These are phyloP conservation scores for Melanotaenia boesemani DNA, from an alignment of 2,797 vertebrate species.

Conservation along the genomic window DNA sequence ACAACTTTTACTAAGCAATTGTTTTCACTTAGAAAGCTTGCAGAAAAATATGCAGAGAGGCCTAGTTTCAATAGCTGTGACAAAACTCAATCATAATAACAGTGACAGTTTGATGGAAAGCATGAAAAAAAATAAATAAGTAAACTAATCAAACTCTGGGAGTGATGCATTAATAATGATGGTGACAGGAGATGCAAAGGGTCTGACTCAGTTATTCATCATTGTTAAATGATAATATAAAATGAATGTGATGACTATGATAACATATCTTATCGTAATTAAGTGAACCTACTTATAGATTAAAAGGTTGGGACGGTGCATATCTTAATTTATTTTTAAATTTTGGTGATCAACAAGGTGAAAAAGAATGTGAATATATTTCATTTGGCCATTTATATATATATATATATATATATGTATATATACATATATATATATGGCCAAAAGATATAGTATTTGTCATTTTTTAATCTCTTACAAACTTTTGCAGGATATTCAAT, in stretches of 20 bases:
- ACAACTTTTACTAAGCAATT: background rate
- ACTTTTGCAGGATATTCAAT: no score
- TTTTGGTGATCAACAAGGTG: no score
- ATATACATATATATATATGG: no score
- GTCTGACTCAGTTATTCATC: conserved; percentile 23
- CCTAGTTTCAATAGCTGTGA: conserved; percentile 5
- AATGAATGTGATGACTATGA: conserved; percentile 12
- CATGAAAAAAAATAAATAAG: background rate
- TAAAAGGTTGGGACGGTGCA: no score
- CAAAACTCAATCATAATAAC: conserved; percentile 37
- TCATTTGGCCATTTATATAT: no score
- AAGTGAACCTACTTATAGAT: background rate
- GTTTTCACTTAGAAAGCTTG: background rate
- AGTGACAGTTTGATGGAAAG: conserved; percentile 21
- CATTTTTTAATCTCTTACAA: no score
- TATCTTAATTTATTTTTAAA: no score
- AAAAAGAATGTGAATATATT: no score
- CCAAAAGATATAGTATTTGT: no score
- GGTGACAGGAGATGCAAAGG: conserved; percentile 23
- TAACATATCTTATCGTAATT: background rate
- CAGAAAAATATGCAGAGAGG: background rate
- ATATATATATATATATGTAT: no score
- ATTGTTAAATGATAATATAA: conserved; percentile 8
- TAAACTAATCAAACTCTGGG: conserved; percentile 38
- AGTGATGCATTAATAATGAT: conserved; percentile 37